Evolutionary conservation across 2,888 invertebrate genomes (phyloP).

Genomic region (Ichneumon xanthorius): DNA sequence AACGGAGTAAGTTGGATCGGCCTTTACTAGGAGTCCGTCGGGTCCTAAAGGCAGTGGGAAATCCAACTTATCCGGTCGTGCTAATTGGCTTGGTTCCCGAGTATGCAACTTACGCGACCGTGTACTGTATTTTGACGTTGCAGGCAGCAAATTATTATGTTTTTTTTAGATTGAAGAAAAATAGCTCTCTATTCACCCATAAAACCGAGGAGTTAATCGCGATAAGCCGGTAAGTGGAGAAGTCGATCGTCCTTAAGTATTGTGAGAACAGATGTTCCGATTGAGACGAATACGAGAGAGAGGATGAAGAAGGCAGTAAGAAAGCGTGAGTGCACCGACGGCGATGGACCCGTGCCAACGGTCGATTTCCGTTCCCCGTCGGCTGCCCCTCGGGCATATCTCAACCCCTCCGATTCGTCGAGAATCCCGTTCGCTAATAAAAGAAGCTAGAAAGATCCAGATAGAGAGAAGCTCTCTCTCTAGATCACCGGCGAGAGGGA

Average conservation of each 20-base stretch:
- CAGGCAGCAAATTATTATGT: background rate
- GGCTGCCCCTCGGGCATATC: slow-evolving; percentile 18
- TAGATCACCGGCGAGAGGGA: background rate
- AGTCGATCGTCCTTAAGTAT: slow-evolving; percentile 9
- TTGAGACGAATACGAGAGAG: slow-evolving; percentile 37
- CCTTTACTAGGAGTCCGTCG: no score
- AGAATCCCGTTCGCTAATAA: slow-evolving; percentile 48
- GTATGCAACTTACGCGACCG: no score
- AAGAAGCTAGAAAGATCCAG: slow-evolving; percentile 41
- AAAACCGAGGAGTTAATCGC: background rate
- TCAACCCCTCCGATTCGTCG: slow-evolving; percentile 23
- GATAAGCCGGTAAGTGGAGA: background rate
- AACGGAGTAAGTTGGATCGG: no score
- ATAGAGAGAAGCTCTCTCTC: slow-evolving; percentile 14
- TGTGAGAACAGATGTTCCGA: slow-evolving; percentile 46
- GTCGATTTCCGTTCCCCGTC: slow-evolving; percentile 65
- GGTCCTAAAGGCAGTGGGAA: no score
- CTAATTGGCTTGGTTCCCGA: no score
- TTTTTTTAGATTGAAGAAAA: background rate
- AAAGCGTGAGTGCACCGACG: slow-evolving; percentile 52
- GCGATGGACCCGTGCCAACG: slow-evolving; percentile 67
- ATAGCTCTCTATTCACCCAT: background rate
- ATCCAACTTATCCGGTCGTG: no score
- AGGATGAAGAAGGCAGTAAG: slow-evolving; percentile 11
- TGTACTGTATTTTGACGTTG: background rate